These are phyloP conservation scores for Drosophila ironensis DNA, from an alignment of 1,140 invertebrate genomes.

Conservation along the genomic window DNA sequence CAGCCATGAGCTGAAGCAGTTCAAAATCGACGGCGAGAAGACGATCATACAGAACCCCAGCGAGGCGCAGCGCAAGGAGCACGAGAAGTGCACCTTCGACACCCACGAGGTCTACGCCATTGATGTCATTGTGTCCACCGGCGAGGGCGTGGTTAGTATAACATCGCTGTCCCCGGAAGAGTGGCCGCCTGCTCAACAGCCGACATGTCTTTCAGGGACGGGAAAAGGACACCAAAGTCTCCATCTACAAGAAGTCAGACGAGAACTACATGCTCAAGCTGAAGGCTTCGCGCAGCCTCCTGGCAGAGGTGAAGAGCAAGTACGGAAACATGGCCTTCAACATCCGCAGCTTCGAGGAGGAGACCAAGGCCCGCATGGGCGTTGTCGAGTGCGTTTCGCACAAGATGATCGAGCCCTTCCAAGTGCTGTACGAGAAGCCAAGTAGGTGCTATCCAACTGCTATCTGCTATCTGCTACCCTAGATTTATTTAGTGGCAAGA, in stretches of 20 bases:
- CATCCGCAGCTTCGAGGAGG: constrained; percentile 95
- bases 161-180: too few species aligned
- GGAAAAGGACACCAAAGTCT: constrained; percentile 96
- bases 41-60: constrained; percentile 99
- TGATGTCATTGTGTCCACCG: constrained; percentile 97
- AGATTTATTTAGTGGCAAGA: constrained; percentile 26
- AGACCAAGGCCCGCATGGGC: constrained; percentile 98
- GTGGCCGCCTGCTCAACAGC: too few species aligned
- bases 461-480: too few species aligned
- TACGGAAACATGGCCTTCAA: constrained; percentile 97
- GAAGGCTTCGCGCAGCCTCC: constrained; percentile 97
- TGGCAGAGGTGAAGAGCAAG: constrained; percentile 95
- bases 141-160: constrained; percentile 89
- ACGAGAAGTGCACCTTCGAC: constrained; percentile 98
- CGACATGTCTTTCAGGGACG: constrained; percentile 84
- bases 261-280: constrained; percentile 98
- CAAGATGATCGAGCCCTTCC: constrained; percentile 98
- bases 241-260: constrained; percentile 99
- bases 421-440: constrained; percentile 88
- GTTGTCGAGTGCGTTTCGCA: constrained; percentile 99
- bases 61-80: constrained; percentile 98
- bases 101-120: constrained; percentile 99
- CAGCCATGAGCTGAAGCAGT: constrained; percentile 98
- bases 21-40: constrained; percentile 99
- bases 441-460: constrained; percentile 70